Base-by-base conservation (phyloP, 2,797 vertebrate genomes). In the Antrozous pallidus region DNA sequence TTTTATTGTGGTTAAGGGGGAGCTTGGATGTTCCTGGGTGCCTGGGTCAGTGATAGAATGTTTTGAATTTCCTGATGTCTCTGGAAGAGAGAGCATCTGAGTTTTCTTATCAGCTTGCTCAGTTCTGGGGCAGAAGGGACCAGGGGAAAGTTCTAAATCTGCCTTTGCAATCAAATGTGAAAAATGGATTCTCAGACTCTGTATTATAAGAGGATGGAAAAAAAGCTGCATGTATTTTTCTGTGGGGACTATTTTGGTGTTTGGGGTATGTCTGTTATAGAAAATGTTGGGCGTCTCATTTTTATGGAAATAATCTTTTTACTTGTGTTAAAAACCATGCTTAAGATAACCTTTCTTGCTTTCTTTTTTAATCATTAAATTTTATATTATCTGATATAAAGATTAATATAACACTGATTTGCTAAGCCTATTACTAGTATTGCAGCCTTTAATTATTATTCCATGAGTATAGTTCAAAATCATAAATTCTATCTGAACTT, bases 401-500 rank as follows among this genome's bases (percentile, higher is more conserved):
- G 74, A 77, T 69, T 20, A 78, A 11, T 12, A 36, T 82, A 69
- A 75, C 91, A 63, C 20, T 56, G 67, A 89, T 90, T 45, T 90
- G 38, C 28, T 54, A 10, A 61, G 13, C 56, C 56, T 65, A 36
- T 83, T 95, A 91, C 49, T 87, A 71, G 31, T 85, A 90, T 65
- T 78, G 22, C 0, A 69, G 40, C 71, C 38, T 69, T 81, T 49
- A 88, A 54, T 88, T 77, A 38, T n/a, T 71, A 45, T 56, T 71
- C 31, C 87, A 16, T 56, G 51, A 69, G 33, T 90, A 10, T 4
- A 78, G 42, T 65, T 91, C 61, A 85, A 81, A 84, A 81, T 88
- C 31, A n/a, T 92, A 22, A 84, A 88, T 88, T 84, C n/a, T 47
- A 49, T 77, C 58, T 75, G 22, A 69, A 69, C 87, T 92, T 85